phyloP scores from a whole-genome alignment of 2,113 vertebrate genomes.

The Calcarius ornatus region DNA sequence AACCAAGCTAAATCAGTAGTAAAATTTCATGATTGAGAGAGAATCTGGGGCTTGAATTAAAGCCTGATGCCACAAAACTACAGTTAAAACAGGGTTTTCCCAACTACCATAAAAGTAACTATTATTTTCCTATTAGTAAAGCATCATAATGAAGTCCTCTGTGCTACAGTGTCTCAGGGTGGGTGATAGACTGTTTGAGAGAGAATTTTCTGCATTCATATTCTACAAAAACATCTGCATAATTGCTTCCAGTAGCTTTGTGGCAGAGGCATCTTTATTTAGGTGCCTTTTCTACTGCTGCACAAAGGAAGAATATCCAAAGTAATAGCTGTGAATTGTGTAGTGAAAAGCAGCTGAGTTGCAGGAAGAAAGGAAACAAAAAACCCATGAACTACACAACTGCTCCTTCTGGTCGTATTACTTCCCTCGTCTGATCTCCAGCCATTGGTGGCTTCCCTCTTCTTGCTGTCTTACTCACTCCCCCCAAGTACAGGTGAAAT shows the following conservation, averaged over 20 bases:
- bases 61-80: neutral
- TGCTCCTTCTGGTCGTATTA: neutral
- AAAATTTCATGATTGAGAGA: neutral
- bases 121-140: neutral
- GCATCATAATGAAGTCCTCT: neutral
- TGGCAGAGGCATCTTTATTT: neutral
- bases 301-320: neutral
- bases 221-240: neutral
- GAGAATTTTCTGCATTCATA: neutral
- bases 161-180: accelerated
- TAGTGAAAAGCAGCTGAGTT: neutral
- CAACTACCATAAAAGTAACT: neutral
- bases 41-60: neutral
- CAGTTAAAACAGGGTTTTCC: neutral
- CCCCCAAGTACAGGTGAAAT: neutral
- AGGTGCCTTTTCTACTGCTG: neutral
- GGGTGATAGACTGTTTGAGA: neutral
- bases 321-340: too few species aligned
- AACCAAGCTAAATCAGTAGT: neutral
- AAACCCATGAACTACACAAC: neutral
- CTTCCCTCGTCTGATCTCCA: neutral
- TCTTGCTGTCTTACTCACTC: neutral
- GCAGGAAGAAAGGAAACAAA: neutral
- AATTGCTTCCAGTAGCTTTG: neutral
- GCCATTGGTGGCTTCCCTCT: neutral